phyloP scores from a whole-genome alignment of 2,113 vertebrate species.

The Onychorhynchus coronatus region DNA sequence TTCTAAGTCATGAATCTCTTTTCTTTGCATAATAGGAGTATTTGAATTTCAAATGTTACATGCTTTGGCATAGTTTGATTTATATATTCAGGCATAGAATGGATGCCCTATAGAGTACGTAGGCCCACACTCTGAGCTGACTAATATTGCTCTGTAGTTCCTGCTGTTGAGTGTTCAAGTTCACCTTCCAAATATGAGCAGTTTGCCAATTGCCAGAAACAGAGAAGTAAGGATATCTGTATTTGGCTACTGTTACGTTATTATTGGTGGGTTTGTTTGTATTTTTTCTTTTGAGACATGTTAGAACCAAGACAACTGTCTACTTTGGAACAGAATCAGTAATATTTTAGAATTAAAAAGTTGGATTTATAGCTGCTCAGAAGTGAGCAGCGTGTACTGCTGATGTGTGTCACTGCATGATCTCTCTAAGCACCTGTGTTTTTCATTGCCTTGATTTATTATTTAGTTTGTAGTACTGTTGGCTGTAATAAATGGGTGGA shows the following conservation, averaged over 20 bases:
- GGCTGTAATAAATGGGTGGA: neutral
- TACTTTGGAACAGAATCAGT: neutral
- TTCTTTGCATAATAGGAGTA: neutral
- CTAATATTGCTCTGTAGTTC: neutral
- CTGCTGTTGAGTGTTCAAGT: neutral
- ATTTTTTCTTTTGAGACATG: neutral
- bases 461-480: neutral
- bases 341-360: neutral
- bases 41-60: neutral
- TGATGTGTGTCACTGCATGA: neutral
- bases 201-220: neutral
- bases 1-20: neutral
- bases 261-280: neutral
- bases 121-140: neutral
- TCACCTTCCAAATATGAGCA: neutral
- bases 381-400: neutral
- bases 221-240: neutral
- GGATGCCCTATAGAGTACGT: neutral
- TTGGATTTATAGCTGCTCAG: neutral
- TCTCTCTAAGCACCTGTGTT: neutral
- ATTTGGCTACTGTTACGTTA: neutral
- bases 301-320: neutral
- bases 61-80: neutral
- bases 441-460: neutral
- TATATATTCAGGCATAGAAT: neutral